Conservation (phyloP, 2,888 invertebrate species). For the Kuschelorhynchus macadamiae region DNA sequence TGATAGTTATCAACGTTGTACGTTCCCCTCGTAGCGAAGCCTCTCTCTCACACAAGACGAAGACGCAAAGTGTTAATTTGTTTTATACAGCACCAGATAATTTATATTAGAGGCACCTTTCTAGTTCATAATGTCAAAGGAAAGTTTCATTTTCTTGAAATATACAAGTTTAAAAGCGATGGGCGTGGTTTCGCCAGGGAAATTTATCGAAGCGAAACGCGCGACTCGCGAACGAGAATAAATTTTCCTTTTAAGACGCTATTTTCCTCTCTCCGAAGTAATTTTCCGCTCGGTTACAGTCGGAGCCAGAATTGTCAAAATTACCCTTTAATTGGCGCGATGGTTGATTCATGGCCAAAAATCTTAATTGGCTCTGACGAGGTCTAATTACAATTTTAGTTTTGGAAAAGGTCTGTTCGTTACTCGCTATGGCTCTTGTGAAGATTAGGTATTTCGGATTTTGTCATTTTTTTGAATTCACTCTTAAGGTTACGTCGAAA, state of each 20-base stretch:
- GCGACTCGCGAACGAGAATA: constrained; percentile 40
- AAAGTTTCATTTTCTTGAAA: constrained; percentile 68
- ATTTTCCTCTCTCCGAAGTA: constrained; percentile 40
- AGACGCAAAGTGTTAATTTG: constrained; percentile 61
- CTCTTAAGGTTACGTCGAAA: no score
- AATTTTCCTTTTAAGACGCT: constrained; percentile 46
- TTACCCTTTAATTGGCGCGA: constrained; percentile 38
- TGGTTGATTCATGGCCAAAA: constrained; percentile 25
- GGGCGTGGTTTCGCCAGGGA: constrained; percentile 21
- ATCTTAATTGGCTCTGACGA: not conserved
- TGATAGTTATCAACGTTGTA: no score
- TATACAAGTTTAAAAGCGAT: constrained; percentile 57
- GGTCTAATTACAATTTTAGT: not conserved
- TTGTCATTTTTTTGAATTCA: no score
- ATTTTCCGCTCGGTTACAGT: constrained; percentile 49
- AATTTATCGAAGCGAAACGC: constrained; percentile 45
- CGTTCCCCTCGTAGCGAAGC: no score
- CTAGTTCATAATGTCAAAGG: constrained; percentile 68
- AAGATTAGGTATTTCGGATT: no score
- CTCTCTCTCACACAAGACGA: constrained; percentile 23
- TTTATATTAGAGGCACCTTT: constrained; percentile 68
- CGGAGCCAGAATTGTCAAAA: constrained; percentile 46
- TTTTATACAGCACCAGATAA: constrained; percentile 65
- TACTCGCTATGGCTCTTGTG: no score
- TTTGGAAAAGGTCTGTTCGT: no score